phyloP scores from a whole-genome alignment of 2,113 vertebrate species.

The Calidris pugnax region DNA sequence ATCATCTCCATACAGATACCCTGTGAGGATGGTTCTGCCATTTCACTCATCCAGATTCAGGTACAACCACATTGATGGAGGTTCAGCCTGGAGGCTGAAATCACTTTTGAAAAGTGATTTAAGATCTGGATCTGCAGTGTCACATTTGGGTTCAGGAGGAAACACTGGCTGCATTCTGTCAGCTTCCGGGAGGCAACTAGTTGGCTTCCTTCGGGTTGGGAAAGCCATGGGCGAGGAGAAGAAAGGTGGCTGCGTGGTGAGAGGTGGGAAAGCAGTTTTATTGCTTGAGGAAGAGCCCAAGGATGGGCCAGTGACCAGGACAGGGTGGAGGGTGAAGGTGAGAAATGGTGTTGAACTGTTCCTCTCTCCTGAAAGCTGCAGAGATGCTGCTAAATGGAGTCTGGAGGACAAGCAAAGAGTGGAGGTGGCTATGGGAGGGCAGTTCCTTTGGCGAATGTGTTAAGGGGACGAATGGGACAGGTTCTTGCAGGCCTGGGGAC shows the following conservation, averaged over 20 bases:
- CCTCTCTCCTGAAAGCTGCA: neutral
- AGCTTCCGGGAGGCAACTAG: neutral
- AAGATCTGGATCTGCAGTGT: neutral
- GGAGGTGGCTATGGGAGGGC: neutral
- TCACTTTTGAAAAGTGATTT: neutral
- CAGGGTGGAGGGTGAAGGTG: neutral
- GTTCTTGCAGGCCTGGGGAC: neutral
- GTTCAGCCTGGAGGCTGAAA: neutral
- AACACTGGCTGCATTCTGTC: neutral
- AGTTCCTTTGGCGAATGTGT: neutral
- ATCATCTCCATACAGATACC: fast-evolving
- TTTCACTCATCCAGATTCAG: neutral
- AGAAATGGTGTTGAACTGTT: fast-evolving
- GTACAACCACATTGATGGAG: fast-evolving
- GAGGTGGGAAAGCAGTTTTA: neutral
- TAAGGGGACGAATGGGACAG: fast-evolving
- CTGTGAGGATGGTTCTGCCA: fast-evolving
- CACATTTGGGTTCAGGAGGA: neutral
- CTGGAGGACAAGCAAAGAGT: neutral
- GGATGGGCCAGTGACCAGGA: neutral
- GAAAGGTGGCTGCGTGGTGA: neutral
- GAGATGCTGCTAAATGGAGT: neutral
- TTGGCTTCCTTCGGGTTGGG: neutral
- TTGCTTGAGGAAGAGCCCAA: neutral
- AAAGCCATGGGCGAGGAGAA: neutral